Evolutionary conservation across 2,113 vertebrate species (phyloP).

Genomic region (Callipepla californica): DNA sequence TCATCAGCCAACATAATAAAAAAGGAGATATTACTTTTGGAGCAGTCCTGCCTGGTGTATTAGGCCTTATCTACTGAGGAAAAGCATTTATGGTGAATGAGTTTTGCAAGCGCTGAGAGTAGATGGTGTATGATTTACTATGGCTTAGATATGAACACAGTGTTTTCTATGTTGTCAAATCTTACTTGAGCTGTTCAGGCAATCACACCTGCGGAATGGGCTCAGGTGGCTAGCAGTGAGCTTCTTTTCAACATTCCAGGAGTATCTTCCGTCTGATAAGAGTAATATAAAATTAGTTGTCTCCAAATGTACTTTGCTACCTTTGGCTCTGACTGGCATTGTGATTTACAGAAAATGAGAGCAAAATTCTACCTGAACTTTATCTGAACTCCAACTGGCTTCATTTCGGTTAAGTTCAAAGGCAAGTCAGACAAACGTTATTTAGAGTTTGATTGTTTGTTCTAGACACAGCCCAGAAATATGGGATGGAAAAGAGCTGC

Average conservation of each 20-base stretch:
- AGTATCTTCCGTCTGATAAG: background rate
- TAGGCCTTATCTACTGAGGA: background rate
- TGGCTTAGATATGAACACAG: background rate
- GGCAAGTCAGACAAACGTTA: background rate
- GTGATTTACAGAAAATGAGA: background rate
- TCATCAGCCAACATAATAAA: background rate
- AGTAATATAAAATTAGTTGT: background rate
- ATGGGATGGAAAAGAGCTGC: background rate
- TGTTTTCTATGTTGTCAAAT: background rate
- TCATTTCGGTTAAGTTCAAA: background rate
- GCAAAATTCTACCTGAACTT: conserved; percentile 12
- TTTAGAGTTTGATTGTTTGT: conserved; percentile 3
- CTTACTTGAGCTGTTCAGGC: background rate
- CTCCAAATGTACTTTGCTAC: background rate
- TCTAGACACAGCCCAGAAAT: background rate
- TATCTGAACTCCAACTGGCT: background rate
- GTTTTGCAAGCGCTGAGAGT: background rate
- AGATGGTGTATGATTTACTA: background rate
- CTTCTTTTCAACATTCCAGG: background rate
- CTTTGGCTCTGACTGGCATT: background rate
- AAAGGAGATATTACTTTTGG: background rate
- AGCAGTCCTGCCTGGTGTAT: background rate
- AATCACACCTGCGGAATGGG: background rate
- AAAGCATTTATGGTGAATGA: background rate
- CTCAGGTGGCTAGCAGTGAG: background rate